A percentile compares a stretch with the other conserved stretches of the same genome.
Conservation (phyloP, 2,113 vertebrate genomes). For the Corythornis vintsioides region DNA sequence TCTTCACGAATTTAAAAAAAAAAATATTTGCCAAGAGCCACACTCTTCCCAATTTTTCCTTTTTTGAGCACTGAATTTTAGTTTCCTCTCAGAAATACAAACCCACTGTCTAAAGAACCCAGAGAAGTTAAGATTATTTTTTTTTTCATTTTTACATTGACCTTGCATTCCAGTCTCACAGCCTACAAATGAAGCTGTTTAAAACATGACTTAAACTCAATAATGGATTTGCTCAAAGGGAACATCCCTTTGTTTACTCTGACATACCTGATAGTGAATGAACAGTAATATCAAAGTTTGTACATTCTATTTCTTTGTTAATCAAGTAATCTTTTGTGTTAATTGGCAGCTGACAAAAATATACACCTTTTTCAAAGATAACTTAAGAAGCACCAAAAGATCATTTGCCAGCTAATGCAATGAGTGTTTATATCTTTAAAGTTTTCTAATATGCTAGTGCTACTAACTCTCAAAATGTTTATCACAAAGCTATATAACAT, state of each 20-base stretch:
- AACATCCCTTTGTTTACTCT: background rate
- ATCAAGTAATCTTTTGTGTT: background rate
- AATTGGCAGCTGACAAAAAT: background rate
- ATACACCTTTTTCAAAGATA: background rate
- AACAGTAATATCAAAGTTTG: background rate
- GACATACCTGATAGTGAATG: background rate
- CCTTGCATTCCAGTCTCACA: background rate
- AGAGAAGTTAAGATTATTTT: background rate
- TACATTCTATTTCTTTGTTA: background rate
- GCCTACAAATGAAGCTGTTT: background rate
- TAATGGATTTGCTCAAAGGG: background rate
- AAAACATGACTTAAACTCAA: background rate
- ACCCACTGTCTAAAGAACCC: background rate
- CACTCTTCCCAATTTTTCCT: background rate
- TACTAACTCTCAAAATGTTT: background rate
- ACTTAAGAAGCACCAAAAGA: background rate
- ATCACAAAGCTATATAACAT: background rate
- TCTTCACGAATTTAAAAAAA: background rate
- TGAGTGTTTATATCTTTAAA: background rate
- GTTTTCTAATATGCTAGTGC: background rate
- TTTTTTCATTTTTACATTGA: background rate
- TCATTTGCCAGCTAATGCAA: background rate
- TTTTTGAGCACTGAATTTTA: background rate
- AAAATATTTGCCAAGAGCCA: background rate
- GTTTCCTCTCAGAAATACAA: background rate